Evolutionary conservation across 2,888 invertebrate species (phyloP).

Genomic region (Lepidocyrtoides sp.): DNA sequence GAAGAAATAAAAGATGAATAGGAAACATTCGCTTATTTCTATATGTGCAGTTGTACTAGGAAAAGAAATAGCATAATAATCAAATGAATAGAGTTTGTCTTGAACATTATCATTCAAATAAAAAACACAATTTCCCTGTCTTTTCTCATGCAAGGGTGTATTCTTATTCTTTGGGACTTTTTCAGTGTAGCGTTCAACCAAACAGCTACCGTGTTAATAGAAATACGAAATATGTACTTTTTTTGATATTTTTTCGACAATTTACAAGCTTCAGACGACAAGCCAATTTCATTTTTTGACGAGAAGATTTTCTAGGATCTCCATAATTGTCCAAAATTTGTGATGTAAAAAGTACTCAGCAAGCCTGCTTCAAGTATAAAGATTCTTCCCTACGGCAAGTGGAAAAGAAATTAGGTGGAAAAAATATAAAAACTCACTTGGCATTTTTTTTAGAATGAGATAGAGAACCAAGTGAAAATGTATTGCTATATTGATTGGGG

Average conservation of each 20-base stretch:
- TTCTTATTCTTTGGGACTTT: not conserved
- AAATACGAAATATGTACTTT: no score
- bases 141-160: not conserved
- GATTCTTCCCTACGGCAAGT: no score
- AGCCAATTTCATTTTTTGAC: not conserved
- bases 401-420: not conserved
- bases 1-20: no score
- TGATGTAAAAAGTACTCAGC: no score
- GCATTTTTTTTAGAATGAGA: no score
- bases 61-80: not conserved
- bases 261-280: no score
- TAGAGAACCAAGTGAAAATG: not conserved
- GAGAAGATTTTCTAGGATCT: slow-evolving; percentile 7
- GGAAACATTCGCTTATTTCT: no score
- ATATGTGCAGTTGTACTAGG: not conserved
- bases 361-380: no score
- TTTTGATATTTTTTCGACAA: no score
- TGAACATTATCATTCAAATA: not conserved
- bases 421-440: not conserved
- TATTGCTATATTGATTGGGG: not conserved
- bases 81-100: not conserved
- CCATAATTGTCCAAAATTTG: not conserved
- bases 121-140: not conserved
- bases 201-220: no score
- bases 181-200: not conserved